Percentiles rank a stretch among this genome's conserved stretches.
Conservation (phyloP, 2,113 vertebrate genomes). For the Himantopus leucocephalus region DNA sequence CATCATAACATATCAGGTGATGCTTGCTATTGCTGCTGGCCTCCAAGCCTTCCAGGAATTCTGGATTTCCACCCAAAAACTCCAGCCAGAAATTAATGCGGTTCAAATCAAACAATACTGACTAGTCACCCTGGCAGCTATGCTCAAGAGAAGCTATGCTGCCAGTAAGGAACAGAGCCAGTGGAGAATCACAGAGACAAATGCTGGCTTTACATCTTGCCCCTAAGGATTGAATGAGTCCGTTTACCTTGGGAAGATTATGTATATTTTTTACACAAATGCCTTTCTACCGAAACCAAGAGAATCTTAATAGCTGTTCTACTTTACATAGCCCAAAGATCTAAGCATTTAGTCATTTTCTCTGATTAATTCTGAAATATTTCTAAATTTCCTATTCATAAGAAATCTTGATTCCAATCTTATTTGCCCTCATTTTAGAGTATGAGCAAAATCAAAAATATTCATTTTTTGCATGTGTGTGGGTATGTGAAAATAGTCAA, state of each 20-base stretch:
- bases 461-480: neutral
- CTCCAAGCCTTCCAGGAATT: constrained; percentile 49
- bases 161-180: constrained; percentile 25
- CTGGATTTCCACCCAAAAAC: constrained; percentile 20
- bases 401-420: neutral
- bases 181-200: neutral
- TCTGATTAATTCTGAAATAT: neutral
- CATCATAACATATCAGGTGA: neutral
- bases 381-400: neutral
- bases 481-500: neutral
- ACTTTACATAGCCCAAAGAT: neutral
- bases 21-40: neutral
- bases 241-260: constrained; percentile 31
- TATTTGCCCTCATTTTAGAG: neutral
- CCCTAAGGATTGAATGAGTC: neutral
- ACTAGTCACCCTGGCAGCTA: neutral
- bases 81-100: constrained; percentile 6
- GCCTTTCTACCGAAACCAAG: neutral
- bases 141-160: neutral
- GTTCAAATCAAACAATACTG: constrained; percentile 29
- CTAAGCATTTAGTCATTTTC: neutral
- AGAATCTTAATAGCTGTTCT: neutral
- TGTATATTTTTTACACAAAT: neutral
- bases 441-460: neutral
- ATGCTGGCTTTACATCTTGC: constrained; percentile 26